A percentile compares a stretch with the other conserved stretches of the same genome.
These are phyloP conservation scores for Phyllopteryx taeniolatus DNA, from an alignment of 2,113 vertebrate species.

Conservation along the genomic window DNA sequence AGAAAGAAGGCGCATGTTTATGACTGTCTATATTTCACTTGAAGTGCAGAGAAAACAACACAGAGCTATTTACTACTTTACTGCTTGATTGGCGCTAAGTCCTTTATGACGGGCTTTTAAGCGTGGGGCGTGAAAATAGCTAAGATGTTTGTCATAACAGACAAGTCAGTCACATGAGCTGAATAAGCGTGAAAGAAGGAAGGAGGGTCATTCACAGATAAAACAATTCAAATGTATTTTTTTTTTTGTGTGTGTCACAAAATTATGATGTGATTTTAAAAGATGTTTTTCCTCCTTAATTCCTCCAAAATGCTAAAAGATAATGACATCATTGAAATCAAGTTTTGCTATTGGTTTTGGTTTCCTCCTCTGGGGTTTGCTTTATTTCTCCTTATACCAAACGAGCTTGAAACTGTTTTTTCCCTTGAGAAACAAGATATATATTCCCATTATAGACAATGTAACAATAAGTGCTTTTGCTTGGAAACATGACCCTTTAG, in stretches of 20 bases:
- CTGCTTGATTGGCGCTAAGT: slow-evolving; percentile 7
- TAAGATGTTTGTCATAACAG: slow-evolving; percentile 39
- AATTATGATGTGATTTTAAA: not conserved
- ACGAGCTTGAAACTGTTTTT: no score
- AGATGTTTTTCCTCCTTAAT: not conserved
- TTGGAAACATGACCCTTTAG: no score
- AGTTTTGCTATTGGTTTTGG: no score
- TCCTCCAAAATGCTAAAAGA: not conserved
- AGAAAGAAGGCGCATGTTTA: slow-evolving; percentile 23
- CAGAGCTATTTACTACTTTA: slow-evolving; percentile 42
- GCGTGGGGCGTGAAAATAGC: slow-evolving; percentile 40
- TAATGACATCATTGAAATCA: not conserved
- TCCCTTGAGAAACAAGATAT: no score
- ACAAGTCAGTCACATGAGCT: slow-evolving; percentile 20
- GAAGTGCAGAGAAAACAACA: slow-evolving; percentile 19
- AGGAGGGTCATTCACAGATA: no score
- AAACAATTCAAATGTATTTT: not conserved
- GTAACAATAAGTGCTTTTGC: no score
- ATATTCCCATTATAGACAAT: no score
- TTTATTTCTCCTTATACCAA: no score
- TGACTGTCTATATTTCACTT: slow-evolving; percentile 20
- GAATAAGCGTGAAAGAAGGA: not conserved
- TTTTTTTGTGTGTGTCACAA: not conserved
- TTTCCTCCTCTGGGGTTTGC: no score
- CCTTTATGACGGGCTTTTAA: slow-evolving; percentile 26